phyloP scores from a whole-genome alignment of 2,113 vertebrate genomes.

The Hypomesus transpacificus region DNA sequence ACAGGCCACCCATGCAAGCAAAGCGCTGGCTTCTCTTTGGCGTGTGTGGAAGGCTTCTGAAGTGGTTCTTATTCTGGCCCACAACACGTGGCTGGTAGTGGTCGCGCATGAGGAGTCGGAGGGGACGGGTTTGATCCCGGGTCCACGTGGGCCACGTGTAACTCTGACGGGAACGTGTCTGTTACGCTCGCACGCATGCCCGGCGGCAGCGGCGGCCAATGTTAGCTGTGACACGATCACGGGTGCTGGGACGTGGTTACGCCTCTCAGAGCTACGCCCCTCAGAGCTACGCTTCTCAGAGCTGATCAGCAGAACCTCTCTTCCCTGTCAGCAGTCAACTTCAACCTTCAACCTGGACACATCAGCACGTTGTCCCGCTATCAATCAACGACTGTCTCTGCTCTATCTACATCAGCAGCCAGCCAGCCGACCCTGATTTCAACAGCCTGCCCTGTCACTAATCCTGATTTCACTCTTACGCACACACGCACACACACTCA shows the following conservation, averaged over 20 bases:
- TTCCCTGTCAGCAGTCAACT: neutral
- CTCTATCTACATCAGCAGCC: constrained; percentile 56
- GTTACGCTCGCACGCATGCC: too few species aligned
- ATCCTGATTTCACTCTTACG: constrained; percentile 6
- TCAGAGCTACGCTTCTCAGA: constrained; percentile 24
- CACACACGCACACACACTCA: neutral
- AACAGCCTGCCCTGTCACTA: constrained; percentile 48
- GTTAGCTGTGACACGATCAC: too few species aligned
- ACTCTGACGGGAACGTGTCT: too few species aligned
- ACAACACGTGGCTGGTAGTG: too few species aligned
- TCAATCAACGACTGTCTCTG: constrained; percentile 52
- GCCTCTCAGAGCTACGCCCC: constrained; percentile 27
- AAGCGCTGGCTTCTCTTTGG: too few species aligned
- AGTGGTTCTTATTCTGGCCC: too few species aligned
- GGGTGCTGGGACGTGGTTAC: too few species aligned
- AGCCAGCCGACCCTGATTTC: constrained; percentile 59
- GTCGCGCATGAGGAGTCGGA: too few species aligned
- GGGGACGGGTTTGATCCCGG: constrained; percentile 10
- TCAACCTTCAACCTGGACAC: constrained; percentile 44
- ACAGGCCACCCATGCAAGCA: too few species aligned
- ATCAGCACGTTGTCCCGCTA: constrained; percentile 51
- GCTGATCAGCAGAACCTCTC: constrained; percentile 31
- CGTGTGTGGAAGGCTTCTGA: too few species aligned
- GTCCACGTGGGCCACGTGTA: too few species aligned
- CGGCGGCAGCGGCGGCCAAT: too few species aligned